Evolutionary conservation across 2,888 invertebrate genomes (phyloP).

Genomic region (Caenorhabditis parvicauda): DNA sequence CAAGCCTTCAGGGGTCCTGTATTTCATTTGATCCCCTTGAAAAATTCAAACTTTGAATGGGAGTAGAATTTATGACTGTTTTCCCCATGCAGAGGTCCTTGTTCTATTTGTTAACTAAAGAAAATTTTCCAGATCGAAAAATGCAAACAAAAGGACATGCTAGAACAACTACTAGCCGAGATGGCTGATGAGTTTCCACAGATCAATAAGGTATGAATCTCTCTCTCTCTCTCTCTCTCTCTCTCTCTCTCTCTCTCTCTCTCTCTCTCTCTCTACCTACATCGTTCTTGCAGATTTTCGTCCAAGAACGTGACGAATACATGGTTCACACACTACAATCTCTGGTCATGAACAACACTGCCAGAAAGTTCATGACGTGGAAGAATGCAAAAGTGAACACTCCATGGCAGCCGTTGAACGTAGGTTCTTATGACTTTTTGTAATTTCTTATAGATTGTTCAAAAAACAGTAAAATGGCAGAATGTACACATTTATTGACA

Average conservation of each 20-base stretch:
- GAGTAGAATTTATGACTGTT: no score
- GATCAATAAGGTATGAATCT: no score
- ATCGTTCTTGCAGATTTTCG: constrained; percentile 64
- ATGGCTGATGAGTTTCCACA: constrained; percentile 91
- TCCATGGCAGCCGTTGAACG: constrained; percentile 39
- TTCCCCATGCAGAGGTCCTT: no score
- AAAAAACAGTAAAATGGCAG: no score
- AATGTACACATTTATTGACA: no score
- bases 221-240: no score
- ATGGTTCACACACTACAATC: constrained; percentile 72
- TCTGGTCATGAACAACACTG: constrained; percentile 31
- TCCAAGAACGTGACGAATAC: constrained; percentile 87
- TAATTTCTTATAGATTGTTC: no score
- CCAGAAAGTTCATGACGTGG: constrained; percentile 38
- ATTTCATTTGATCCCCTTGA: no score
- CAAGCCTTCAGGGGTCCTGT: no score
- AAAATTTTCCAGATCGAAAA: constrained; percentile 80
- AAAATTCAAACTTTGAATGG: no score
- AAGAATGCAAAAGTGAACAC: constrained; percentile 16
- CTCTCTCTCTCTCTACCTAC: neutral
- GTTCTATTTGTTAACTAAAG: no score
- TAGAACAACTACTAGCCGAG: constrained; percentile 86
- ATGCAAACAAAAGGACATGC: constrained; percentile 71
- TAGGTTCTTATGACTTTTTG: constrained; percentile 2
- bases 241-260: neutral